Percentiles rank a stretch among this genome's conserved stretches.
These are phyloP conservation scores for Syritta pipiens DNA, from an alignment of 2,888 invertebrate genomes.

Conservation along the genomic window DNA sequence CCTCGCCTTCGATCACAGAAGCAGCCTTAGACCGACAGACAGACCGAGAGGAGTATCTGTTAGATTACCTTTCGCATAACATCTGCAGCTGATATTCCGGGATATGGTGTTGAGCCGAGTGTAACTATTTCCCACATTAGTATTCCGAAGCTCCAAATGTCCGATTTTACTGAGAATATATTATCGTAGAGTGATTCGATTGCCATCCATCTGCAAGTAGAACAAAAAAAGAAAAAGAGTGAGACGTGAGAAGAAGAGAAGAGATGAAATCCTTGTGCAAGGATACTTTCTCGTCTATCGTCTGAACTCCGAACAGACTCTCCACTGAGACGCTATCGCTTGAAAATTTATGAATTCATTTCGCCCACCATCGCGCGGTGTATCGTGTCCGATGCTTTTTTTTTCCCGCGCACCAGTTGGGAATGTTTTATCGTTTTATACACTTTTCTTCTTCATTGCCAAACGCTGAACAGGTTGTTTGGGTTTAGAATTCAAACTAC, in stretches of 20 bases:
- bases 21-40: too few species aligned
- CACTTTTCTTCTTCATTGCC: slow-evolving; percentile 34
- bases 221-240: slow-evolving; percentile 20
- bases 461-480: slow-evolving; percentile 64
- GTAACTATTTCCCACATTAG: slow-evolving; percentile 98
- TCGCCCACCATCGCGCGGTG: slow-evolving; percentile 31
- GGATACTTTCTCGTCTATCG: slow-evolving; percentile 32
- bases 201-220: slow-evolving; percentile 91
- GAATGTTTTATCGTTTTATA: slow-evolving; percentile 37
- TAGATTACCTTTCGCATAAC: slow-evolving; percentile 89
- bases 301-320: background rate
- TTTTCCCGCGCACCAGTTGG: slow-evolving; percentile 12
- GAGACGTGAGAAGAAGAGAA: slow-evolving; percentile 12
- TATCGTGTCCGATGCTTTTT: background rate
- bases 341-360: slow-evolving; percentile 65
- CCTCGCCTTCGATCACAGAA: slow-evolving; percentile 34
- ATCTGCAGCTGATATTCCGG: slow-evolving; percentile 93
- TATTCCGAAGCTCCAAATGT: slow-evolving; percentile 97
- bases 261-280: background rate
- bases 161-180: slow-evolving; percentile 95
- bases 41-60: slow-evolving; percentile 27
- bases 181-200: slow-evolving; percentile 97
- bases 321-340: slow-evolving; percentile 32
- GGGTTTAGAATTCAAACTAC: slow-evolving; percentile 56
- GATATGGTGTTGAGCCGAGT: slow-evolving; percentile 96